phyloP scores from a whole-genome alignment of 2,888 invertebrate genomes.

The Xanthia icteritia region DNA sequence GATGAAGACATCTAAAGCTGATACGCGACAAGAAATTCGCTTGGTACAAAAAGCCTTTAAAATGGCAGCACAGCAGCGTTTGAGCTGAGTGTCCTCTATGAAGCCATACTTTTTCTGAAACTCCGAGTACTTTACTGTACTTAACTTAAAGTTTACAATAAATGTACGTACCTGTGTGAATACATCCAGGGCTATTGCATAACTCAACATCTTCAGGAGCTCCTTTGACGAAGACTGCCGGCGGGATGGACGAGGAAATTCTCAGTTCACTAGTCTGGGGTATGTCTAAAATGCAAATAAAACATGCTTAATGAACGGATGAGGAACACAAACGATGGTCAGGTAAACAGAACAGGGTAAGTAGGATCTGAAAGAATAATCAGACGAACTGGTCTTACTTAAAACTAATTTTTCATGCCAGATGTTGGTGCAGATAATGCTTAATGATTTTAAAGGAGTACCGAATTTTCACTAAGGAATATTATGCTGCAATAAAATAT shows the following conservation, averaged over 20 bases:
- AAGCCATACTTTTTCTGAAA: not conserved
- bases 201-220: slow-evolving; percentile 79
- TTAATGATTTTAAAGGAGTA: too few relatives aligned
- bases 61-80: not conserved
- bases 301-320: slow-evolving; percentile 67
- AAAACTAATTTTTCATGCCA: not conserved
- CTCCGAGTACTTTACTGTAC: not conserved
- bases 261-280: slow-evolving; percentile 88
- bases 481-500: slow-evolving; percentile 21
- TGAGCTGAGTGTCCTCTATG: not conserved
- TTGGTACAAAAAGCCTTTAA: not conserved
- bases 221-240: slow-evolving; percentile 78
- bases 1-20: not conserved
- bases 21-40: not conserved
- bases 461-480: not conserved
- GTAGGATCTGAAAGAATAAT: not conserved
- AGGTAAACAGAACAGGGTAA: not conserved
- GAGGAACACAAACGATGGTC: slow-evolving; percentile 31
- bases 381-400: not conserved
- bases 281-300: slow-evolving; percentile 82
- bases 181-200: slow-evolving; percentile 94
- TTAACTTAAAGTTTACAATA: not conserved
- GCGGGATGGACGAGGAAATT: slow-evolving; percentile 84
- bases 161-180: slow-evolving; percentile 92
- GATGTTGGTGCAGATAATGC: too few relatives aligned